These are phyloP conservation scores for Cavia aperea DNA, from an alignment of 2,113 vertebrate genomes.

Conservation along the genomic window DNA sequence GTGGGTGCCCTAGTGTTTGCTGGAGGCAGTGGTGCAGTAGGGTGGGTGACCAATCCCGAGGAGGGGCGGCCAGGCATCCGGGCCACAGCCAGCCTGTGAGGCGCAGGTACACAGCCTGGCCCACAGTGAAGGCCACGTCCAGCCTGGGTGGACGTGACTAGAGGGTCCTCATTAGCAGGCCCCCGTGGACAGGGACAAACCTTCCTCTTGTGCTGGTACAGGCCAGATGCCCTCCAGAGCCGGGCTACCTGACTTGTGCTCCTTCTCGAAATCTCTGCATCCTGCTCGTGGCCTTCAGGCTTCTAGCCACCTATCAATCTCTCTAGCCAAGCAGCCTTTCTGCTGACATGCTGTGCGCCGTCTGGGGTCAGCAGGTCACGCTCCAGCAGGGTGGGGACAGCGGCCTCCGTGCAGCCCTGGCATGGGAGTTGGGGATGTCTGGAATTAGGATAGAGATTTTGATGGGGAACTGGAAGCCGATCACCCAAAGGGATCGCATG, in stretches of 20 bases:
- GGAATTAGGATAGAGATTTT: neutral
- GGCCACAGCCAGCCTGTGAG: neutral
- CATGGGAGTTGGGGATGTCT: neutral
- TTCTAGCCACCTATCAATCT: slow-evolving; percentile 5
- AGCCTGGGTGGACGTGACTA: neutral
- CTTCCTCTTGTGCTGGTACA: neutral
- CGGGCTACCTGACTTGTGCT: neutral
- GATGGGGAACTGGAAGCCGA: neutral
- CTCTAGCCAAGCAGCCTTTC: neutral
- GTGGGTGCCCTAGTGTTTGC: fast-evolving
- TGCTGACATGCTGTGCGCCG: neutral
- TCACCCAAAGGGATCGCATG: neutral
- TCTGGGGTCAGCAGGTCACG: neutral
- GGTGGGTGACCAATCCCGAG: neutral
- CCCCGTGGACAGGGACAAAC: neutral
- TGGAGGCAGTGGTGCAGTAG: too few species aligned
- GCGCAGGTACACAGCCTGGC: neutral
- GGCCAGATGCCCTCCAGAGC: neutral
- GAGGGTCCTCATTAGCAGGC: neutral
- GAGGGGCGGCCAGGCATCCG: neutral
- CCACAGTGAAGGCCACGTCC: neutral
- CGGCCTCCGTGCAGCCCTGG: neutral
- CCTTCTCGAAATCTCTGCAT: neutral
- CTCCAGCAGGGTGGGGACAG: too few species aligned
- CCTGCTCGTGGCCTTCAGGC: neutral